These are phyloP conservation scores for Apostichopus japonicus DNA, from an alignment of 35 echinoderm and acorn worm genomes.

Conservation along the genomic window DNA sequence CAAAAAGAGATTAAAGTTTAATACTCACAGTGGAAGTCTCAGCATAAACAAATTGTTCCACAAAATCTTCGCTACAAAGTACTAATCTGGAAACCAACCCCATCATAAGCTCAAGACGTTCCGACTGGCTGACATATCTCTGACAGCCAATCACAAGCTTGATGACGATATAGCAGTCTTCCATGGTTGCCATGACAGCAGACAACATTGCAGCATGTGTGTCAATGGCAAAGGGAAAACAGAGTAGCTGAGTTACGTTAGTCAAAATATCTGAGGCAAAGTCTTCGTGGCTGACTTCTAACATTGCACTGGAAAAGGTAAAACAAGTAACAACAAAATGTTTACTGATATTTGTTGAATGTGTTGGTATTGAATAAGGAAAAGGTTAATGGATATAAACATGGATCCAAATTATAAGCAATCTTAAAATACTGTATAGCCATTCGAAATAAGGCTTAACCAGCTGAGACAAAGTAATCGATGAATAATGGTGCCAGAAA, in stretches of 20 bases:
- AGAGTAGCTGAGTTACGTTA: constrained; percentile 79
- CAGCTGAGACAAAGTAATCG: too few relatives aligned
- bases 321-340: constrained; percentile 10
- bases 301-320: constrained; percentile 57
- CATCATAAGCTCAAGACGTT: constrained; percentile 70
- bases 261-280: constrained; percentile 75
- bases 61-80: constrained; percentile 83
- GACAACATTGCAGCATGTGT: constrained; percentile 74
- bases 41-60: constrained; percentile 82
- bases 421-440: too few relatives aligned
- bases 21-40: constrained; percentile 35
- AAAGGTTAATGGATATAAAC: too few relatives aligned
- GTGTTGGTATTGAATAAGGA: not conserved
- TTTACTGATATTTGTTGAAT: not conserved
- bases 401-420: too few relatives aligned
- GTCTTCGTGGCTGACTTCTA: constrained; percentile 64
- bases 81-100: constrained; percentile 88
- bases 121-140: constrained; percentile 69
- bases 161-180: constrained; percentile 76
- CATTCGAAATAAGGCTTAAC: too few relatives aligned
- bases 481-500: too few relatives aligned
- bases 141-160: constrained; percentile 73
- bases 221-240: constrained; percentile 97
- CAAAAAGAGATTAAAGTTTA: not conserved
- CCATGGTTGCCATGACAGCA: constrained; percentile 74